phyloP scores from a whole-genome alignment of 2,113 vertebrate genomes.

The Saguinus imperator region DNA sequence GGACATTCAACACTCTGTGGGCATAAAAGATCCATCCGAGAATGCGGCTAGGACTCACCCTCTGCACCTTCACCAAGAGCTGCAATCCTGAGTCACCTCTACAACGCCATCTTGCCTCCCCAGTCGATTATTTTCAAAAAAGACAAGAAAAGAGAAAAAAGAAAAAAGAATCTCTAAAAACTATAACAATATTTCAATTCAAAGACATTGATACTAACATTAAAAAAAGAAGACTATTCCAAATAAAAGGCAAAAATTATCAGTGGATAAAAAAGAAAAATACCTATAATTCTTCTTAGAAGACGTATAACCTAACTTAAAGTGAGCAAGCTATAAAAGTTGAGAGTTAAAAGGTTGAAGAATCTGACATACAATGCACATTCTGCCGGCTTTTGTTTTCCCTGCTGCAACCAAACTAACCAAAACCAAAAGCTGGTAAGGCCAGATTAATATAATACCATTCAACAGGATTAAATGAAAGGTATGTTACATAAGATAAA shows the following conservation, averaged over 20 bases:
- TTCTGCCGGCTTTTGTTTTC: neutral
- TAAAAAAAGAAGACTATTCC: neutral
- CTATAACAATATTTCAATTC: neutral
- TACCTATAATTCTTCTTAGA: neutral
- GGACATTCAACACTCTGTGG: too few species aligned
- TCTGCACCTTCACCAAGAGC: too few species aligned
- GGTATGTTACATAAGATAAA: neutral
- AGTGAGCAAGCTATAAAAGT: neutral
- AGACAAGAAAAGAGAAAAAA: neutral
- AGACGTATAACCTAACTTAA: neutral
- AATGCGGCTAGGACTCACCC: too few species aligned
- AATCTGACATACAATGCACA: neutral
- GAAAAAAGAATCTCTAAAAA: neutral
- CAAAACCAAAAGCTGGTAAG: neutral
- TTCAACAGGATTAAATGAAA: neutral
- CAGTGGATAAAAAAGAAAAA: neutral
- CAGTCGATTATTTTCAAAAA: too few species aligned
- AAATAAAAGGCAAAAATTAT: slow-evolving; percentile 7
- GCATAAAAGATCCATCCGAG: too few species aligned
- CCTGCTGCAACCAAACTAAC: neutral
- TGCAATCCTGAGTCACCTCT: too few species aligned
- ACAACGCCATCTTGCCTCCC: too few species aligned
- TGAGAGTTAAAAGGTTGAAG: neutral
- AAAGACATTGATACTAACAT: neutral
- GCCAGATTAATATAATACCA: neutral